Evolutionary conservation across 2,797 vertebrate species (phyloP).

Genomic region (Falco berigora): DNA sequence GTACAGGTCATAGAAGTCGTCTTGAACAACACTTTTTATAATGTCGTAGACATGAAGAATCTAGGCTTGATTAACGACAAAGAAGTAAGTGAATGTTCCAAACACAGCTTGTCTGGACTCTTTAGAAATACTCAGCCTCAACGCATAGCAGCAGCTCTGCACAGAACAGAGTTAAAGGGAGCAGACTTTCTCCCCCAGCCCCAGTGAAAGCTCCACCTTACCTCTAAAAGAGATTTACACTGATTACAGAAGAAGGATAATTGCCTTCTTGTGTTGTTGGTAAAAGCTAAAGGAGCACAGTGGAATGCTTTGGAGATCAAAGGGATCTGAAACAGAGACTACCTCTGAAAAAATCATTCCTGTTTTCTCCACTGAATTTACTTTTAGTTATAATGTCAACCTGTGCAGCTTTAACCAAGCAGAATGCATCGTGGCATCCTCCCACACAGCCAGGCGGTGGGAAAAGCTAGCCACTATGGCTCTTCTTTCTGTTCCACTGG

Average conservation of each 20-base stretch:
- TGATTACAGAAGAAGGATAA: not conserved
- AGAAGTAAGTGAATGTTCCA: constrained; percentile 79
- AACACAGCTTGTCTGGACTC: not conserved
- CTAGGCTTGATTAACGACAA: constrained; percentile 87
- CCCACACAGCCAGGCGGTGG: not conserved
- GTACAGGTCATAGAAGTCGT: constrained; percentile 88
- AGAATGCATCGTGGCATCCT: not conserved
- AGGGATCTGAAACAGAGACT: not conserved
- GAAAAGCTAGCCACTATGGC: not conserved
- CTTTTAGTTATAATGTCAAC: not conserved
- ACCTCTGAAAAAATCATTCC: not conserved
- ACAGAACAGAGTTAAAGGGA: not conserved
- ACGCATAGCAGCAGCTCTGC: not conserved
- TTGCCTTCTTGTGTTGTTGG: not conserved
- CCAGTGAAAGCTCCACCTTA: not conserved
- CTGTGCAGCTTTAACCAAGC: not conserved
- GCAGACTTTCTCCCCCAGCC: not conserved
- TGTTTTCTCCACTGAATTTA: not conserved
- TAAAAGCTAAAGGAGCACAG: not conserved
- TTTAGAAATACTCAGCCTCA: not conserved
- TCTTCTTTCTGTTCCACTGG: not conserved
- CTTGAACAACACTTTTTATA: constrained; percentile 92
- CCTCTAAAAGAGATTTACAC: not conserved
- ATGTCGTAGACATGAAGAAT: constrained; percentile 89
- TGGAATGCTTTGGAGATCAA: not conserved